These are phyloP conservation scores for Gobius niger DNA, from an alignment of 2,113 vertebrate species.

Conservation along the genomic window DNA sequence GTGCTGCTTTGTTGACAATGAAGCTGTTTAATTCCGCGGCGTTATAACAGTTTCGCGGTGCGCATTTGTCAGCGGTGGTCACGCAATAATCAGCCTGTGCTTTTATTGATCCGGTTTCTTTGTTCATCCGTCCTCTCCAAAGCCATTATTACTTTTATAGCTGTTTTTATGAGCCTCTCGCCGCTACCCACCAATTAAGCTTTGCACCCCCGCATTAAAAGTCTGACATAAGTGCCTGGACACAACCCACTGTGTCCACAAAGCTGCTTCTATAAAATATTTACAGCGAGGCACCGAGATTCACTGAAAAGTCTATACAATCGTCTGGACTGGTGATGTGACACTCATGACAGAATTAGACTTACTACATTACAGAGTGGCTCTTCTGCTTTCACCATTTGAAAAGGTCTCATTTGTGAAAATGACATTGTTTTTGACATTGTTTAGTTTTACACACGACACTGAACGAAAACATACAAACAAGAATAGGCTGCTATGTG, in stretches of 20 bases:
- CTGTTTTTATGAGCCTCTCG: slow-evolving; percentile 60
- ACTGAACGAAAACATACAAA: too few relatives aligned
- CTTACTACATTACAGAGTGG: too few relatives aligned
- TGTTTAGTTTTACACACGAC: too few relatives aligned
- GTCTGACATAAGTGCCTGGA: slow-evolving; percentile 40
- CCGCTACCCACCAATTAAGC: slow-evolving; percentile 63
- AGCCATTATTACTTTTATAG: slow-evolving; percentile 70
- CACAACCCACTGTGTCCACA: slow-evolving; percentile 20
- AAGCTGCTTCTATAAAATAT: slow-evolving; percentile 51
- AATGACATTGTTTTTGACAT: too few relatives aligned
- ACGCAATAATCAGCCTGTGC: slow-evolving; percentile 34
- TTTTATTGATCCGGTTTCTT: slow-evolving; percentile 56
- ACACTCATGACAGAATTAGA: too few relatives aligned
- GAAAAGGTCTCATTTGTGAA: too few relatives aligned
- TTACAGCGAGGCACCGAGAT: slow-evolving; percentile 51
- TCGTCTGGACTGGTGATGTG: background rate
- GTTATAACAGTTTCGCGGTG: slow-evolving; percentile 13
- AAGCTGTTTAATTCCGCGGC: background rate
- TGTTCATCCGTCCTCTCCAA: slow-evolving; percentile 57
- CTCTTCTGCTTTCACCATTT: too few relatives aligned
- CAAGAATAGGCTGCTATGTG: too few relatives aligned
- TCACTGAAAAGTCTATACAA: slow-evolving; percentile 49
- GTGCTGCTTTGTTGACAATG: background rate
- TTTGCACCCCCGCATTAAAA: slow-evolving; percentile 54
- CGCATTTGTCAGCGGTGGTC: slow-evolving; percentile 2